phyloP scores from a whole-genome alignment of 1,140 invertebrate species.

The Luehdorfia chinensis region DNA sequence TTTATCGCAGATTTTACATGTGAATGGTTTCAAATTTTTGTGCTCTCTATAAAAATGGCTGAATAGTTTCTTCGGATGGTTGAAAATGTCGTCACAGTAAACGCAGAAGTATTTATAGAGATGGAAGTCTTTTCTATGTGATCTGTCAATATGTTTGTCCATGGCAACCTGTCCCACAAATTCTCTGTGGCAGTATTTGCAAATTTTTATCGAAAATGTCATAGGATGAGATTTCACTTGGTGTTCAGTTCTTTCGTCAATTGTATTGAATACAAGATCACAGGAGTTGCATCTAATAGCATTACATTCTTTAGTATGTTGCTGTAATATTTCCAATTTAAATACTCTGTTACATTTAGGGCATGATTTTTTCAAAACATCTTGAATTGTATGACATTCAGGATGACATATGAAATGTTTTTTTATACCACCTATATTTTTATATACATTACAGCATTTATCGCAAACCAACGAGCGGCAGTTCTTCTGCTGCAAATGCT shows the following conservation, averaged over 20 bases:
- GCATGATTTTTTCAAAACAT: slow-evolving; percentile 22
- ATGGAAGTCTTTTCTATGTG: slow-evolving; percentile 34
- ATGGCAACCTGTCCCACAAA: slow-evolving; percentile 37
- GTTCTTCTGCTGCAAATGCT: slow-evolving; percentile 36
- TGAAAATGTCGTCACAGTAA: slow-evolving; percentile 43
- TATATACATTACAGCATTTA: slow-evolving; percentile 38
- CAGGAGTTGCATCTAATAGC: slow-evolving; percentile 39
- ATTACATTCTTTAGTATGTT: slow-evolving; percentile 35
- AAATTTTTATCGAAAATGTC: slow-evolving; percentile 26
- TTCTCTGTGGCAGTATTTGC: slow-evolving; percentile 46
- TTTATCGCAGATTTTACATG: slow-evolving; percentile 54
- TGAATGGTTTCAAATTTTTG: slow-evolving; percentile 50
- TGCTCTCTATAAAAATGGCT: slow-evolving; percentile 51
- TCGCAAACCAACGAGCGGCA: slow-evolving; percentile 39
- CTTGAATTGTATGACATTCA: background rate
- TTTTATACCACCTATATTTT: slow-evolving; percentile 19
- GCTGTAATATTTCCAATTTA: background rate
- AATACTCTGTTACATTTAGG: slow-evolving; percentile 33
- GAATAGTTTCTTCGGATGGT: slow-evolving; percentile 56
- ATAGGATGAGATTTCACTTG: slow-evolving; percentile 26
- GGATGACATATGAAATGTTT: slow-evolving; percentile 23
- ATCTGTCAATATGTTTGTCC: slow-evolving; percentile 49
- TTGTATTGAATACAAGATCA: slow-evolving; percentile 23
- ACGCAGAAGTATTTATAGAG: slow-evolving; percentile 57
- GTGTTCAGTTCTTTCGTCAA: slow-evolving; percentile 39